Percentiles rank a stretch among this genome's conserved stretches.
These are phyloP conservation scores for Yponomeuta sedellus DNA, from an alignment of 2,888 invertebrate species.

Conservation along the genomic window DNA sequence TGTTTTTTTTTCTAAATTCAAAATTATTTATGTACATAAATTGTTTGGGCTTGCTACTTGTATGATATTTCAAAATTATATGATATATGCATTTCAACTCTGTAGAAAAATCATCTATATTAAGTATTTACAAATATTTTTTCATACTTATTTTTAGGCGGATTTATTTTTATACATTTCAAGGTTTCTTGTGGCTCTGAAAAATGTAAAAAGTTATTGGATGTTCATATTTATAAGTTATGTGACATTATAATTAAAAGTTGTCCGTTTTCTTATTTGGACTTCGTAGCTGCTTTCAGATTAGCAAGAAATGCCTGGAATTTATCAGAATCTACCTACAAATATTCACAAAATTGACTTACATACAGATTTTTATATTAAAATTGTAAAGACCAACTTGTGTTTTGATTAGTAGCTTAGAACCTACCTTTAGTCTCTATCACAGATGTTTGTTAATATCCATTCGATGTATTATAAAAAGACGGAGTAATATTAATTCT, in stretches of 20 bases:
- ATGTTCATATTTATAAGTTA: neutral
- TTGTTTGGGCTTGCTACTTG: conserved; percentile 16
- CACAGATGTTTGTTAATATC: neutral
- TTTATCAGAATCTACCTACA: conserved; percentile 30
- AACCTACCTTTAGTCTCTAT: conserved; percentile 41
- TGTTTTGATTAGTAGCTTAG: conserved; percentile 75
- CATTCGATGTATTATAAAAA: neutral
- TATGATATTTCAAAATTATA: conserved; percentile 11
- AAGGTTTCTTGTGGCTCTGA: neutral
- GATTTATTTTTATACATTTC: neutral
- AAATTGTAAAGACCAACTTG: conserved; percentile 69
- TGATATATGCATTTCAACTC: neutral
- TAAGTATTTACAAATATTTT: neutral
- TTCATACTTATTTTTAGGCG: neutral
- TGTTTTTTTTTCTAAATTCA: conserved; percentile 27
- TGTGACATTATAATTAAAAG: neutral
- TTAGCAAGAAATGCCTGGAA: conserved; percentile 16
- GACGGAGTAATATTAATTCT: neutral
- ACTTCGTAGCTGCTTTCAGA: conserved; percentile 26
- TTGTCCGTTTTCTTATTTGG: neutral
- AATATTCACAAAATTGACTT: conserved; percentile 49
- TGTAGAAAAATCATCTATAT: conserved; percentile 1
- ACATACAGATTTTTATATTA: conserved; percentile 67
- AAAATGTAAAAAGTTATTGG: neutral
- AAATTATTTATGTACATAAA: conserved; percentile 28